These are phyloP conservation scores for Alexandromys fortis DNA, from an alignment of 2,113 vertebrate genomes.

Conservation along the genomic window DNA sequence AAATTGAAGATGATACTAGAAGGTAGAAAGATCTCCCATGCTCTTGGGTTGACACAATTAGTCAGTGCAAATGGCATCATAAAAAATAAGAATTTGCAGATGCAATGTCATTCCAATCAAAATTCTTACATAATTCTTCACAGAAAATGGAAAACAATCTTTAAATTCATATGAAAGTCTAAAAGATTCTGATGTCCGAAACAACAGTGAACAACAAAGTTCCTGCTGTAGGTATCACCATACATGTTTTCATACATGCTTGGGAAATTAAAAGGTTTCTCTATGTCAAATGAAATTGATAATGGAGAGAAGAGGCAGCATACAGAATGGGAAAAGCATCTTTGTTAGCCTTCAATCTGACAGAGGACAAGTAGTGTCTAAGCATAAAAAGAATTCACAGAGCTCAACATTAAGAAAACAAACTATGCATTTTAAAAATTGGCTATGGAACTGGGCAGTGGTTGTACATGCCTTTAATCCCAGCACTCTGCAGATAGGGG, in stretches of 20 bases:
- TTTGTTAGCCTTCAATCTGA: not conserved
- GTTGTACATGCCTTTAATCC: not conserved
- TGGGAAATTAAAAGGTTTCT: not conserved
- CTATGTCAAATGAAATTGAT: not conserved
- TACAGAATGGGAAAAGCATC: not conserved
- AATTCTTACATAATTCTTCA: not conserved
- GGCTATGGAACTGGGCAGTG: not conserved
- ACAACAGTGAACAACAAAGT: not conserved
- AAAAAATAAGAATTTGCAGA: not conserved
- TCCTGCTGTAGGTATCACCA: not conserved
- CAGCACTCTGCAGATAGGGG: not conserved
- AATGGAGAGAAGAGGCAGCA: not conserved
- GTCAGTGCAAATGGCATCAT: not conserved
- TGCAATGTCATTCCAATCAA: not conserved
- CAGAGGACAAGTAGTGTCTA: not conserved
- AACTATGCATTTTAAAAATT: not conserved
- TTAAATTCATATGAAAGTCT: not conserved
- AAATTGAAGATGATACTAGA: not conserved
- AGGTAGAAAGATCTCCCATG: not conserved
- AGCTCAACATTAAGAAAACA: not conserved
- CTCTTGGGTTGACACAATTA: not conserved
- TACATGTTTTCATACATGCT: not conserved
- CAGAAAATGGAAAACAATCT: not conserved
- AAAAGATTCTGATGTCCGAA: not conserved
- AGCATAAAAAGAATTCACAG: not conserved